Evolutionary conservation across 2,888 invertebrate species (phyloP).

Genomic region (Trissolcus brochymenae): DNA sequence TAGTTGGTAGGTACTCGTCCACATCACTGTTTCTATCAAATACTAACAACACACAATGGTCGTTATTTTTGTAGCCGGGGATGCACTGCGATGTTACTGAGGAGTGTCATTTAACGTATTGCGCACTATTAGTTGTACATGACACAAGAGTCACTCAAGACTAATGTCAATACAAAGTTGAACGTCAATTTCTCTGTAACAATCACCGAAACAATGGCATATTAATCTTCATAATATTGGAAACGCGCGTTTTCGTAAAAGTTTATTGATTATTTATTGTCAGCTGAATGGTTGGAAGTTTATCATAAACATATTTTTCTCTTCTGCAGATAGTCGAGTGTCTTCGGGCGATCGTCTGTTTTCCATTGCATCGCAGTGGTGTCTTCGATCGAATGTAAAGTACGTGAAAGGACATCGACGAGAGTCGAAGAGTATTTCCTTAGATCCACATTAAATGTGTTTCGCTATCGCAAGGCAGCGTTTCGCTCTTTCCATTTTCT

Average conservation of each 20-base stretch:
- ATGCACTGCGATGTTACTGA: constrained; percentile 28
- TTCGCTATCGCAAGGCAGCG: constrained; percentile 36
- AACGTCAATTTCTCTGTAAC: constrained; percentile 32
- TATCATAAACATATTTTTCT: constrained; percentile 5
- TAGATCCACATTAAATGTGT: constrained; percentile 23
- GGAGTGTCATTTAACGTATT: constrained; percentile 46
- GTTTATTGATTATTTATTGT: constrained; percentile 40
- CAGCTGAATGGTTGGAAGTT: not conserved
- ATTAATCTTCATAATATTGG: constrained; percentile 38
- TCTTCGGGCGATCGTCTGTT: constrained; percentile 8
- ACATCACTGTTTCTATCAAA: constrained; percentile 36
- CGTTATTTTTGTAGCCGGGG: constrained; percentile 36
- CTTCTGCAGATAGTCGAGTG: constrained; percentile 2
- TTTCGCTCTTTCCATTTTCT: constrained; percentile 38
- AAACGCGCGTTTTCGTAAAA: constrained; percentile 17
- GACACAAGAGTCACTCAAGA: constrained; percentile 26
- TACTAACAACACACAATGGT: constrained; percentile 45
- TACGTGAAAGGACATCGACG: constrained; percentile 19
- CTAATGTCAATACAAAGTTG: constrained; percentile 32
- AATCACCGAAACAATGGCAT: constrained; percentile 30
- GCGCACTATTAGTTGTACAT: constrained; percentile 33
- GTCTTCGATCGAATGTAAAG: constrained; percentile 21
- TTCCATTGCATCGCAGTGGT: constrained; percentile 7
- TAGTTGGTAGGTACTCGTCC: constrained; percentile 28
- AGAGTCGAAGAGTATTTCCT: constrained; percentile 27